Base-by-base conservation (phyloP, 2,797 vertebrate genomes). In the Accipiter superciliosus region DNA sequence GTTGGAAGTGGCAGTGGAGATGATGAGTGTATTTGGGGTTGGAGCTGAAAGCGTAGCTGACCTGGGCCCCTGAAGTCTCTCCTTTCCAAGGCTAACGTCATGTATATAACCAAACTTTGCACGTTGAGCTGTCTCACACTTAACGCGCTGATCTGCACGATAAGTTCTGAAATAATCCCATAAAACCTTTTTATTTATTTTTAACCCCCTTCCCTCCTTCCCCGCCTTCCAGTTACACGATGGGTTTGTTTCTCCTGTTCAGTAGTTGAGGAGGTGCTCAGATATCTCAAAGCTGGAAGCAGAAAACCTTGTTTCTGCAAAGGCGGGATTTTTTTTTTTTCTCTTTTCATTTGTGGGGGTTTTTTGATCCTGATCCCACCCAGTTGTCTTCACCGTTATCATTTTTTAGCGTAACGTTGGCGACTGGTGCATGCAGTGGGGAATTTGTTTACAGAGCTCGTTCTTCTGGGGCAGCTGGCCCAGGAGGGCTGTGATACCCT, bases 31-130 rank as follows among this genome's bases (percentile, higher is more conserved):
- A 31, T 42, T 74, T 52, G 90, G 91, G 91, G 90, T 91, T 97
- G 83, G 85, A 95, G 83, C 62, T 89, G 84, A 95, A 89, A 93
- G 91, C 6, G 0, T 94, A 96, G 93, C 97, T 98, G 97, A 98
- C 98, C 98, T 98, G 98, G 98, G 98, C 97, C 98, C 98, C 98
- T 98, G 55, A 97, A 96, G 97, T 98, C 95, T 98, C 97, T 98
- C 97, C 97, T 97, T 97, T 97, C 94, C 96, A 95, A 97, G 98
- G 96, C 97, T 98, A 98, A 98, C n/a, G 93, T 97, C 97, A 96
- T 96, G 71, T 97, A 92, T 97, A 97, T 97, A 98, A 98, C 98
- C 96, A 94, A 96, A 97, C 96, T 94, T 98, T 98, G 98, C 98
- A 98, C 97, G 97, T 97, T 96, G 91, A 97, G 98, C 98, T 98